These are phyloP conservation scores for Trachemys scripta DNA, from an alignment of 2,113 vertebrate species.

Conservation along the genomic window DNA sequence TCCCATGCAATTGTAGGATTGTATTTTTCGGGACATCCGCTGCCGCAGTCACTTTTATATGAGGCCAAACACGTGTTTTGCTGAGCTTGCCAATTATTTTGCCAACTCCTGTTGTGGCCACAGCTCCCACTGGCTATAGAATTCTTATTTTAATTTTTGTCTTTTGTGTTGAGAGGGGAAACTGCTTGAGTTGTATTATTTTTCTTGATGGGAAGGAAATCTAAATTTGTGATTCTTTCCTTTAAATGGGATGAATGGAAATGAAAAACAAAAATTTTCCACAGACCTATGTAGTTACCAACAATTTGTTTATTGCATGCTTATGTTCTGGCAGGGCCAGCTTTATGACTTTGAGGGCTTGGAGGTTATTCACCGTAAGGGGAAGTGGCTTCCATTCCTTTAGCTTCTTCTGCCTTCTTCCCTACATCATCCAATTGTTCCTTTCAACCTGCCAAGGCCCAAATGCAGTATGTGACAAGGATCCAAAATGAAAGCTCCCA, in stretches of 20 bases:
- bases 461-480: not conserved
- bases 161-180: not conserved
- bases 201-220: fast-evolving
- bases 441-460: not conserved
- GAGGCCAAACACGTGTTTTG: fast-evolving
- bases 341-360: fast-evolving
- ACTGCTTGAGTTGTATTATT: fast-evolving
- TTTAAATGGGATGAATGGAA: not conserved
- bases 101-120: not conserved
- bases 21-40: not conserved
- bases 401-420: not conserved
- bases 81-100: not conserved
- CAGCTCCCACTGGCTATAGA: not conserved
- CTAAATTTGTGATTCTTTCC: fast-evolving
- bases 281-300: fast-evolving
- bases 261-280: not conserved
- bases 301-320: not conserved
- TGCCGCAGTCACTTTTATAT: fast-evolving
- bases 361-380: not conserved
- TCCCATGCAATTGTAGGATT: fast-evolving
- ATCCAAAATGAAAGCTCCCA: not conserved
- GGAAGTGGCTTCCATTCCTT: not conserved
- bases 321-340: not conserved
- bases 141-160: not conserved
- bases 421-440: not conserved